These are phyloP conservation scores for Oreochromis mossambicus DNA, from an alignment of 2,797 vertebrate species.

Conservation along the genomic window DNA sequence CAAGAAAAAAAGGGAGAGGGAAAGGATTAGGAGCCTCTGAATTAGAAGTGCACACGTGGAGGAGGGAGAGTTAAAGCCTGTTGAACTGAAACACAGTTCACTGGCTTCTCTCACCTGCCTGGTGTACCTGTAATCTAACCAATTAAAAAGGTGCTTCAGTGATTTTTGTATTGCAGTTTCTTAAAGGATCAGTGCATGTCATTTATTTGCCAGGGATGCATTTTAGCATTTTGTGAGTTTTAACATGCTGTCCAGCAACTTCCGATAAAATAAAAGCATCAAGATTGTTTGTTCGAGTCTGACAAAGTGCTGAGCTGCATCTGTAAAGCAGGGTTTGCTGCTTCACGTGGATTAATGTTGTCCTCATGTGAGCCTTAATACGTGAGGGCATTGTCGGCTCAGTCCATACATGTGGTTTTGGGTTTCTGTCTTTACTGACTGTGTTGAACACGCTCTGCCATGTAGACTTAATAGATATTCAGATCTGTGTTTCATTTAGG, in stretches of 20 bases:
- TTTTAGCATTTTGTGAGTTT: background rate
- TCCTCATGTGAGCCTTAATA: background rate
- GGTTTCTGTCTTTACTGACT: background rate
- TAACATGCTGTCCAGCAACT: background rate
- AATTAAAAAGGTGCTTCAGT: background rate
- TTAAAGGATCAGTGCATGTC: fast-evolving
- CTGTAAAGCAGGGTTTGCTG: background rate
- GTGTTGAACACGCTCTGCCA: background rate
- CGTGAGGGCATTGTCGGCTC: background rate
- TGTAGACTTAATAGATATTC: background rate
- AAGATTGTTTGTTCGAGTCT: background rate
- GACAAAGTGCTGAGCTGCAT: background rate
- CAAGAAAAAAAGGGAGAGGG: background rate
- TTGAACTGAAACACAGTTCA: background rate
- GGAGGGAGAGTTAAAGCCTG: background rate
- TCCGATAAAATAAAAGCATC: background rate
- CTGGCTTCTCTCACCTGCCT: background rate
- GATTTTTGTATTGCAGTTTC: background rate
- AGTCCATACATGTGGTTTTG: fast-evolving
- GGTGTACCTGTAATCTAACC: background rate
- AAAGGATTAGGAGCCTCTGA: background rate
- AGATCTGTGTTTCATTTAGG: background rate
- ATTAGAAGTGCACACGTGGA: background rate
- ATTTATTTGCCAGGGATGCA: background rate
- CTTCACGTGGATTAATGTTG: fast-evolving